Base-by-base conservation (phyloP, 2,113 vertebrate genomes). In the Salvelinus sp. region DNA sequence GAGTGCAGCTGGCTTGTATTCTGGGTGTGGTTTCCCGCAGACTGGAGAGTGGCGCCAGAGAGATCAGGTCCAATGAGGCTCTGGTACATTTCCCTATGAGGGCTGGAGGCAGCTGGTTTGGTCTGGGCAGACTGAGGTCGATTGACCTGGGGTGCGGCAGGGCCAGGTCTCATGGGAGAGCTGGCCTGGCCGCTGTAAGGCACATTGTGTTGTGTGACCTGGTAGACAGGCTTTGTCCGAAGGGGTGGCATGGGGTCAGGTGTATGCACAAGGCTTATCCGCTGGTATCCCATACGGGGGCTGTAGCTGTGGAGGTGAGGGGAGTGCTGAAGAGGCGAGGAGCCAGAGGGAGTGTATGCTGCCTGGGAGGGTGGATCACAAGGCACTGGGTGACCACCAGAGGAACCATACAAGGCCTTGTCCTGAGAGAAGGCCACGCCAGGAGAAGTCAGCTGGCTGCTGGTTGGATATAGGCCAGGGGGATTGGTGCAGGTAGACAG, bases 51-150 rank as follows among this genome's bases (percentile, higher is more conserved):
- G 57, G 89, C 64, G 76, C 88, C 71, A 38, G 93, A 81, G 75
- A 86, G 77, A 81, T 92, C 80, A 76, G 80, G 33, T 9, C 44
- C 18, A 22, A 25, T 89, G 22, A 93, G 89, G 88, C 93, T 91
- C 88, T 93, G 92, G 87, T 94, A 95, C 82, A 91, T 89, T 80
- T 94, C 89, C 76, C 91, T 94, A 83, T 94, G 89, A 89, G 94
- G 27, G 86, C 77, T 81, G 89, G 69, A 72, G 91, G 93, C 87
- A 75, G 89, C 66, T 74, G 89, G 76, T 84, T 93, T 92, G 75
- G 93, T 89, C 2, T 91, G 94, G 91, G 94, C 94, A 12, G 93
- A 88, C 83, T 93, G 72, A 14, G 89, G 25, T 79, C 94, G 89
- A 79, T 93, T 95, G 76, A 90, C 91, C 84, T 93, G 93, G 81